Conservation (phyloP, 2,888 invertebrate genomes). For the Sphaerolaimus hirsutus region DNA sequence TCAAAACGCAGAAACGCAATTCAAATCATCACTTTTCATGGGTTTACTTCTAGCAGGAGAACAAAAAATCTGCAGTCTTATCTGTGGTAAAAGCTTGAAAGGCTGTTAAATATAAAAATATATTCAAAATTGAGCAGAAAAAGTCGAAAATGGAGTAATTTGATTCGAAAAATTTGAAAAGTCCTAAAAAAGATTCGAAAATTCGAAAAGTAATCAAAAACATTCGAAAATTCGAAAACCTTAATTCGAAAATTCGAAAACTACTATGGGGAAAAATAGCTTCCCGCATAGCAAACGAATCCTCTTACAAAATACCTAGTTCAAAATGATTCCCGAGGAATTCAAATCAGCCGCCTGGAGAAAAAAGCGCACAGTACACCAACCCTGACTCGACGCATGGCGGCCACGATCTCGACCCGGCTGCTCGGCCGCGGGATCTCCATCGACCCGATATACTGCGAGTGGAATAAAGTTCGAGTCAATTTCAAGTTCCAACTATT, state of each 20-base stretch:
- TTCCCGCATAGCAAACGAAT: not conserved
- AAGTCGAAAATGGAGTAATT: no score
- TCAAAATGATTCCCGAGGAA: not conserved
- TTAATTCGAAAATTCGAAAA: not conserved
- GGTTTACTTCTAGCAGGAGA: no score
- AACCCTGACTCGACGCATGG: slow-evolving; percentile 90
- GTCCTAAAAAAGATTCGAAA: no score
- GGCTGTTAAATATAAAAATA: no score
- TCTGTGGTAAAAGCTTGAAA: no score
- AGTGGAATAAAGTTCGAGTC: slow-evolving; percentile 24
- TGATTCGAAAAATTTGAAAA: no score
- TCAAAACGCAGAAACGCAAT: no score
- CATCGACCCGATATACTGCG: slow-evolving; percentile 90
- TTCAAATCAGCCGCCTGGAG: not conserved
- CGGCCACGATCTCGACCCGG: slow-evolving; percentile 89
- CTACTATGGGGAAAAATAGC: not conserved
- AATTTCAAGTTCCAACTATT: not conserved
- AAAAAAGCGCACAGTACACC: not conserved
- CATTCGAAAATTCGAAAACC: no score
- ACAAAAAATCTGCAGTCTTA: no score
- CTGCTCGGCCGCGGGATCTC: slow-evolving; percentile 87
- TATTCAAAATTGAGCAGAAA: no score
- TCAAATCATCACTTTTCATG: no score
- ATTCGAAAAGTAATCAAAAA: no score
- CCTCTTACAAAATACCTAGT: not conserved